Evolutionary conservation across 2,797 vertebrate genomes (phyloP).

Genomic region (Sebastes wilsoni): DNA sequence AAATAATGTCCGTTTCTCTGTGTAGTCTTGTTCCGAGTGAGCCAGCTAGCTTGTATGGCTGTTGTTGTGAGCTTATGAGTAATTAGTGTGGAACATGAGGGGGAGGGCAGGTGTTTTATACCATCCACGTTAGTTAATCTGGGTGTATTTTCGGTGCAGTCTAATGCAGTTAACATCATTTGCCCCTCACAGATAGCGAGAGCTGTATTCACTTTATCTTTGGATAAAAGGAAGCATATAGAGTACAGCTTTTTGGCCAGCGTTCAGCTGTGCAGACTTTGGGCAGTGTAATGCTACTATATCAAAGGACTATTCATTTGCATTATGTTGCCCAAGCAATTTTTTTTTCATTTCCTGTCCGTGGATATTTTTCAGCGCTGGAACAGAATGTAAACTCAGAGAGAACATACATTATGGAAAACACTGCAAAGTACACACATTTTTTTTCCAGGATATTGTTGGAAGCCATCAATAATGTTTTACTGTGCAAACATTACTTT

Average conservation of each 20-base stretch:
- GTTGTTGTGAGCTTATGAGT: constrained; percentile 31
- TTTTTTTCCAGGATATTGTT: not conserved
- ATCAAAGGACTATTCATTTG: constrained; percentile 41
- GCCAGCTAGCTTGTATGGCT: constrained; percentile 2
- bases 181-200: constrained; percentile 16
- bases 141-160: constrained; percentile 32
- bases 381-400: constrained; percentile 8
- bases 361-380: constrained; percentile 26
- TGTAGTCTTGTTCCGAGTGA: not conserved
- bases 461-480: constrained; percentile 14
- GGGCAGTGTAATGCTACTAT: not conserved
- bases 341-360: constrained; percentile 16
- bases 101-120: constrained; percentile 33
- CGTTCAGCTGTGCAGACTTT: constrained; percentile 23
- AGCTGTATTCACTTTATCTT: constrained; percentile 28
- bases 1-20: not conserved
- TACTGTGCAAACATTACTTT: not conserved
- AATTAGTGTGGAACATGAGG: constrained; percentile 55
- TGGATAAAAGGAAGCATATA: constrained; percentile 3
- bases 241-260: not conserved
- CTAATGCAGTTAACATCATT: constrained; percentile 39
- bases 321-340: constrained; percentile 44
- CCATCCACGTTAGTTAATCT: constrained; percentile 38
- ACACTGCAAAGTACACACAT: not conserved
- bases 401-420: constrained; percentile 17